Percentiles rank a stretch among this genome's conserved stretches.
Conservation (phyloP, 2,797 vertebrate genomes). For the Coregonus ussuriensis region DNA sequence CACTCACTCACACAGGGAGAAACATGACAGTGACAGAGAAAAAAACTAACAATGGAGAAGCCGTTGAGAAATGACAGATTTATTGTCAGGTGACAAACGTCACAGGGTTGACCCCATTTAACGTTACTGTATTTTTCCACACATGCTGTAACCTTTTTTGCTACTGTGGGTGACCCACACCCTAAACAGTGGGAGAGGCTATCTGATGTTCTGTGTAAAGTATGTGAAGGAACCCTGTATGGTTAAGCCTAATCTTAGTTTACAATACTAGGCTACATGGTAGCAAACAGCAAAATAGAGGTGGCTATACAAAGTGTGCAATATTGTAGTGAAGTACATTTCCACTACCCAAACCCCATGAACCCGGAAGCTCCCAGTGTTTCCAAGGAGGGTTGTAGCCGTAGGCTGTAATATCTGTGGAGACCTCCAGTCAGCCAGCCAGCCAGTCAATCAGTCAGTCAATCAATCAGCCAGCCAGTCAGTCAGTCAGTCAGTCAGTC, state of each 20-base stretch:
- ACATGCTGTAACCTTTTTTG: conserved; percentile 21
- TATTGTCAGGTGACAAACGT: conserved; percentile 24
- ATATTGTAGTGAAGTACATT: neutral
- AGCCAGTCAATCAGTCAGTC: neutral
- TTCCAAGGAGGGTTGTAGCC: neutral
- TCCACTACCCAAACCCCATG: neutral
- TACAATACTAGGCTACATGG: too few species aligned
- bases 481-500: too few species aligned
- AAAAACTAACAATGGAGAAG: neutral
- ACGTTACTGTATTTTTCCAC: conserved; percentile 43
- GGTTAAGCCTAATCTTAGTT: too few species aligned
- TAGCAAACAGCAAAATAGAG: too few species aligned
- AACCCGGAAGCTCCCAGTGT: neutral
- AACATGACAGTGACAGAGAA: conserved; percentile 2
- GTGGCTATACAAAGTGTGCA: neutral
- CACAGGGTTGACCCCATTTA: conserved; percentile 26
- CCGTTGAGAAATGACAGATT: conserved; percentile 20
- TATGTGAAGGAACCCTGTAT: too few species aligned
- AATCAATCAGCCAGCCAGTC: neutral
- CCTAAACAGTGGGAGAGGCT: conserved; percentile 13
- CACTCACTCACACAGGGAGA: neutral
- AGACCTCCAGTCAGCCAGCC: neutral
- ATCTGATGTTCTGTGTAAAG: neutral
- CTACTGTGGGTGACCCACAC: conserved; percentile 17
- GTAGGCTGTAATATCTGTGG: neutral